A percentile compares a stretch with the other conserved stretches of the same genome.
Conservation (phyloP, 2,113 vertebrate species). For the Clarias gariepinus region DNA sequence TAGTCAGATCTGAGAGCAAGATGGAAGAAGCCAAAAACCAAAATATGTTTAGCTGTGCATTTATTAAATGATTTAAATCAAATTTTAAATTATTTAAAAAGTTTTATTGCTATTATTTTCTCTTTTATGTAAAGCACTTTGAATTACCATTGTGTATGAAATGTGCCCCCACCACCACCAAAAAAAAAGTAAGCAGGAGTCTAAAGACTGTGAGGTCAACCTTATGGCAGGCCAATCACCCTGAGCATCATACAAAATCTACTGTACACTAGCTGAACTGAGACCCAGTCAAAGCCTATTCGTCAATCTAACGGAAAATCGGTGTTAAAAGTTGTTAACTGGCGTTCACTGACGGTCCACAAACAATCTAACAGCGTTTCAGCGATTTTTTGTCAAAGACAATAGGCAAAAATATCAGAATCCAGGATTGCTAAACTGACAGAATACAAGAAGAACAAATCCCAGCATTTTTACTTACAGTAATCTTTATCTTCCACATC, state of each 20-base stretch:
- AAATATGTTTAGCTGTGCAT: too few relatives aligned
- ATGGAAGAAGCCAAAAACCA: not conserved
- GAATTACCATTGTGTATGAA: too few relatives aligned
- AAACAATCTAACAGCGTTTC: not conserved
- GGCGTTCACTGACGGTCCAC: not conserved
- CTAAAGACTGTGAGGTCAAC: not conserved
- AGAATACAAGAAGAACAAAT: not conserved
- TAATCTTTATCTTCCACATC: not conserved
- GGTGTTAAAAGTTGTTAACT: not conserved
- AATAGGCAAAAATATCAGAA: not conserved
- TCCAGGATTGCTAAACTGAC: too few relatives aligned
- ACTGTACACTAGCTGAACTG: not conserved
- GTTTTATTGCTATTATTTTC: too few relatives aligned
- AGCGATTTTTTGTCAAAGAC: not conserved
- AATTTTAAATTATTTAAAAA: too few relatives aligned
- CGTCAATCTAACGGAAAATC: not conserved
- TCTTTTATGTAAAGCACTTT: too few relatives aligned
- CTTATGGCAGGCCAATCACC: not conserved
- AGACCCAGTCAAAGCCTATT: not conserved
- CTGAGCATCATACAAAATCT: not conserved
- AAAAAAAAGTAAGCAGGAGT: too few relatives aligned
- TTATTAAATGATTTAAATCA: too few relatives aligned
- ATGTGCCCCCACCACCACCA: too few relatives aligned
- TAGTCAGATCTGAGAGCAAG: not conserved
- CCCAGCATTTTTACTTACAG: not conserved